A percentile compares a stretch with the other conserved stretches of the same genome.
Evolutionary conservation across 2,113 vertebrate species (phyloP).

Genomic region (Pagrus major): DNA sequence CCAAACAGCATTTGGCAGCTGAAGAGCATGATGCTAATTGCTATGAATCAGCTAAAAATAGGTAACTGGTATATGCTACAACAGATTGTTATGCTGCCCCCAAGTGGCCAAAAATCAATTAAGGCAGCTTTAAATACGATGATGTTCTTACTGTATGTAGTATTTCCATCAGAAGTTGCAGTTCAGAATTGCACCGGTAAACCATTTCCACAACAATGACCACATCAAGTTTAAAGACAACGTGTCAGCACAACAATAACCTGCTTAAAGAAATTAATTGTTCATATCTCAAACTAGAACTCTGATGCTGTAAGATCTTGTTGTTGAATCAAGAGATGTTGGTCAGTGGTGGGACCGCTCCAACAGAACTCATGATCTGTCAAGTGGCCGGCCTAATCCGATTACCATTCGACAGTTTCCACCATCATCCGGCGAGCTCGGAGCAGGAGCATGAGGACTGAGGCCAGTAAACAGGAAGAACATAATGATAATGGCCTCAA

Average conservation of each 20-base stretch:
- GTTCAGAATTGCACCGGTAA: no score
- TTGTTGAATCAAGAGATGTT: background rate
- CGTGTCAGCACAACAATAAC: background rate
- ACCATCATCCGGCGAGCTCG: slow-evolving; percentile 41
- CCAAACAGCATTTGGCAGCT: background rate
- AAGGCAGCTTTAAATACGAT: background rate
- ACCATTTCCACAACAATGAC: background rate
- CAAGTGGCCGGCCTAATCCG: slow-evolving; percentile 64
- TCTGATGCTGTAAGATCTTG: background rate
- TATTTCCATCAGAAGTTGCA: background rate
- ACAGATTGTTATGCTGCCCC: background rate
- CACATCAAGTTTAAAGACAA: background rate
- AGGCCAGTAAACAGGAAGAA: slow-evolving; percentile 73
- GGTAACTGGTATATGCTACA: no score
- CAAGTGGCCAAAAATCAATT: background rate
- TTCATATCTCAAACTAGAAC: background rate
- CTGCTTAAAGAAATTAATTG: background rate
- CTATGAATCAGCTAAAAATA: background rate
- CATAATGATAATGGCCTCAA: slow-evolving; percentile 64
- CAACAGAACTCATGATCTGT: slow-evolving; percentile 72
- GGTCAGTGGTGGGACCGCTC: slow-evolving; percentile 29
- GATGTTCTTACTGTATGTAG: background rate
- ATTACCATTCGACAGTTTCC: slow-evolving; percentile 65
- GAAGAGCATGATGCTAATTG: background rate
- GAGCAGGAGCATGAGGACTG: slow-evolving; percentile 47